Percentiles rank a stretch among this genome's conserved stretches.
Evolutionary conservation across 2,797 vertebrate species (phyloP).

Genomic region (Synanceia verrucosa): DNA sequence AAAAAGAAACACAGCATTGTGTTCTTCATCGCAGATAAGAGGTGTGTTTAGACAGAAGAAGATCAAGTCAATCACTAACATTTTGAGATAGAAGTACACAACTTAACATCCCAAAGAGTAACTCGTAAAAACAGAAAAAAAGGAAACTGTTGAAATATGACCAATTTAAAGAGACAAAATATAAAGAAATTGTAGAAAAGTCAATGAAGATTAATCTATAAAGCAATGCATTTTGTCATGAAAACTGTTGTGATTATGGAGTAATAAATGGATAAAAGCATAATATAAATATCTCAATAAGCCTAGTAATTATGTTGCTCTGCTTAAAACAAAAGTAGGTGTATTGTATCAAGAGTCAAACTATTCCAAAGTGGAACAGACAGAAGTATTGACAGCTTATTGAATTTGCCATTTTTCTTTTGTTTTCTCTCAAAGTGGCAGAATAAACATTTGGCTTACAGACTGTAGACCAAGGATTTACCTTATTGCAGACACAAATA

Average conservation of each 20-base stretch:
- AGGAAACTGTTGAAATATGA: not conserved
- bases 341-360: conserved; percentile 9
- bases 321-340: conserved; percentile 13
- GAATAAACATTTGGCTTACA: conserved; percentile 51
- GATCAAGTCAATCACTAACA: not conserved
- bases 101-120: not conserved
- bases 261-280: conserved; percentile 23
- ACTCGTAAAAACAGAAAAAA: not conserved
- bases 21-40: not conserved
- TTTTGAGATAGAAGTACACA: not conserved
- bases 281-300: not conserved
- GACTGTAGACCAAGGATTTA: conserved; percentile 48
- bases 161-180: not conserved
- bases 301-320: not conserved
- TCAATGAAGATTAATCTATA: not conserved
- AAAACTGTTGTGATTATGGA: not conserved
- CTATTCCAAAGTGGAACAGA: conserved; percentile 28
- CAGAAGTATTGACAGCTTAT: conserved; percentile 29
- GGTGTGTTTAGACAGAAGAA: not conserved
- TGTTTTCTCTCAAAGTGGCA: conserved; percentile 44
- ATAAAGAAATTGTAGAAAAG: not conserved
- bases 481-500: conserved; percentile 42
- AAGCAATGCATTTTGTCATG: not conserved
- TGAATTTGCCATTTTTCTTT: conserved; percentile 44
- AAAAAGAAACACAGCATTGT: not conserved